These are phyloP conservation scores for Parauchenoglanis punctatus DNA, from an alignment of 2,797 vertebrate species.

Conservation along the genomic window DNA sequence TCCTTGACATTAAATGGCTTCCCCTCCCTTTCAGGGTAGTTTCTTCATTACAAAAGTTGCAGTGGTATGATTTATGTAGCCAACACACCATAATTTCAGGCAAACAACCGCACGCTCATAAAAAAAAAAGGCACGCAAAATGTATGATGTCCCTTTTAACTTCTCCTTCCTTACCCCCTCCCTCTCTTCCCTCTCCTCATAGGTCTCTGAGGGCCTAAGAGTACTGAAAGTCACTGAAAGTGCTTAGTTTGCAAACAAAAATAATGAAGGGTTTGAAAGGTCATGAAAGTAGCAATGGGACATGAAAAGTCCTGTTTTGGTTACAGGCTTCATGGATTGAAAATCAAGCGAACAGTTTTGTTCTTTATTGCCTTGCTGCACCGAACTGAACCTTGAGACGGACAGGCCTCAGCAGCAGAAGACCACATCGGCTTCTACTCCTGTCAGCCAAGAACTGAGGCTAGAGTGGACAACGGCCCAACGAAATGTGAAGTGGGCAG, in stretches of 20 bases:
- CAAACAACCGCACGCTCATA: conserved; percentile 49
- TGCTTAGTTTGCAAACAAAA: conserved; percentile 8
- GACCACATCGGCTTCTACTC: not conserved
- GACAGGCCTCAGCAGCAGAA: not conserved
- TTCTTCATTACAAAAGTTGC: conserved; percentile 64
- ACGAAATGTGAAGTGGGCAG: not conserved
- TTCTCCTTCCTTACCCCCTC: conserved; percentile 28
- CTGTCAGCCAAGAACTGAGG: not conserved
- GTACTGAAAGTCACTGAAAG: not conserved
- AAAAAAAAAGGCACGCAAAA: conserved; percentile 4
- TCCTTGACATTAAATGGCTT: conserved; percentile 63
- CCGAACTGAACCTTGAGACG: not conserved
- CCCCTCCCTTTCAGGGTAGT: conserved; percentile 42
- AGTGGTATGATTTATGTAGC: conserved; percentile 62
- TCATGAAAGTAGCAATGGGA: not conserved
- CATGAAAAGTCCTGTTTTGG: not conserved
- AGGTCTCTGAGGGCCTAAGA: not conserved
- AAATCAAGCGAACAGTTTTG: not conserved
- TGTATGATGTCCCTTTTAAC: conserved; percentile 4
- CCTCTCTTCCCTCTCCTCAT: not conserved
- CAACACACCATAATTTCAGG: conserved; percentile 33
- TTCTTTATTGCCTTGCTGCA: not conserved
- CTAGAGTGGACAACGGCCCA: not conserved
- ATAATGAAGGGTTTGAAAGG: conserved; percentile 10
- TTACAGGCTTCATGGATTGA: not conserved